Percentiles rank a stretch among this genome's conserved stretches.
Evolutionary conservation across 1,140 invertebrate species (phyloP).

Genomic region (Drosophila burlai): DNA sequence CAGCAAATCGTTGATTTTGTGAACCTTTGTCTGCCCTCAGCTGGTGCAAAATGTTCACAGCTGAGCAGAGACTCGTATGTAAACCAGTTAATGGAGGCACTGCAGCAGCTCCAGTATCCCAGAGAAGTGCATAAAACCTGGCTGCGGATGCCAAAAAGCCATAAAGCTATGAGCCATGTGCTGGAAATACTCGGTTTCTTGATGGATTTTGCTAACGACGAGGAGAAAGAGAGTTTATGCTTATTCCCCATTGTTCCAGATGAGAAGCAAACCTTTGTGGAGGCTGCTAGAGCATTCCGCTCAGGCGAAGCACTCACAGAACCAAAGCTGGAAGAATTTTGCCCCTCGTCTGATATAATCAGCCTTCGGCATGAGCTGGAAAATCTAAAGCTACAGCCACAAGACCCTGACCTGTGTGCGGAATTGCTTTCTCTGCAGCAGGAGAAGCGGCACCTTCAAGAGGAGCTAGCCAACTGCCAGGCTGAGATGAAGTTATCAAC

Average conservation of each 20-base stretch:
- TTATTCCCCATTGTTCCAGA: slow-evolving; percentile 1
- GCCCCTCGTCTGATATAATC: not conserved
- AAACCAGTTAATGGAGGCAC: slow-evolving; percentile 23
- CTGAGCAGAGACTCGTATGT: slow-evolving; percentile 32
- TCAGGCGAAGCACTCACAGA: not conserved
- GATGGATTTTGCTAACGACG: slow-evolving; percentile 29
- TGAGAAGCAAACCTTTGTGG: not conserved
- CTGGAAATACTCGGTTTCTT: slow-evolving; percentile 51
- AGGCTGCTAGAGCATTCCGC: not conserved
- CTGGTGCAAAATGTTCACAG: slow-evolving; percentile 4
- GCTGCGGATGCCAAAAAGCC: slow-evolving; percentile 28
- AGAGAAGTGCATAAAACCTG: slow-evolving; percentile 28
- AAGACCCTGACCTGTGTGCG: not conserved
- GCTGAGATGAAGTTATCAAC: not conserved
- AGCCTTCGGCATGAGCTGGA: not conserved
- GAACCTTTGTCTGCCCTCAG: slow-evolving; percentile 23
- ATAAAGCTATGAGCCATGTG: slow-evolving; percentile 13
- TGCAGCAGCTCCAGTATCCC: slow-evolving; percentile 42
- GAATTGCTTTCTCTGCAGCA: not conserved
- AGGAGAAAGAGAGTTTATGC: not conserved
- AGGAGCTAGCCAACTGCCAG: not conserved
- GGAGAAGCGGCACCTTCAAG: slow-evolving; percentile 8
- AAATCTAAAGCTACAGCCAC: not conserved
- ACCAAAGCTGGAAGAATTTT: too few relatives aligned
- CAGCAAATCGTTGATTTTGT: slow-evolving; percentile 49